A percentile compares a stretch with the other conserved stretches of the same genome.
These are phyloP conservation scores for Neocloeon triangulifer DNA, from an alignment of 1,140 invertebrate genomes.

Conservation along the genomic window DNA sequence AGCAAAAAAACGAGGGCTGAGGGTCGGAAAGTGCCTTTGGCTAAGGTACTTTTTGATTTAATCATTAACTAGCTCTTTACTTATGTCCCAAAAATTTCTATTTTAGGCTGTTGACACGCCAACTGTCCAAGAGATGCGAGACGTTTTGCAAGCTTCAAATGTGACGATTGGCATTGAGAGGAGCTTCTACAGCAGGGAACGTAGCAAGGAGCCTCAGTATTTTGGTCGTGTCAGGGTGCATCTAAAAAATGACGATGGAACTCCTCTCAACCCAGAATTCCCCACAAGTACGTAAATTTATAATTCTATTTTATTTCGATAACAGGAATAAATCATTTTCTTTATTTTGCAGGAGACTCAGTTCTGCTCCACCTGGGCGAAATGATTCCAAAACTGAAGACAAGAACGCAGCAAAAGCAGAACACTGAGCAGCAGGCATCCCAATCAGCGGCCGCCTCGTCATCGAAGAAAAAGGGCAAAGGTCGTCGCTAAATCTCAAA, in stretches of 20 bases:
- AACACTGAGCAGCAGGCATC: slow-evolving; percentile 12
- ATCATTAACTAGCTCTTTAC: background rate
- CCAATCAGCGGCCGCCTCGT: background rate
- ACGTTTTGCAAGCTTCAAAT: slow-evolving; percentile 73
- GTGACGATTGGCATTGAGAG: slow-evolving; percentile 78
- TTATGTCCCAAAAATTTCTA: slow-evolving; percentile 8
- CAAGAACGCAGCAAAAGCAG: slow-evolving; percentile 30
- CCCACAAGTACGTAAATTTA: slow-evolving; percentile 25
- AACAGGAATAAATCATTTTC: background rate
- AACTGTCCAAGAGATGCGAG: slow-evolving; percentile 76
- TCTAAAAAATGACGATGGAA: slow-evolving; percentile 78
- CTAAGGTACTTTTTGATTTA: slow-evolving; percentile 23
- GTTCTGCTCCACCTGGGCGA: slow-evolving; percentile 53
- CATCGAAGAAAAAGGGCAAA: background rate
- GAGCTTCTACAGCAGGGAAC: slow-evolving; percentile 79
- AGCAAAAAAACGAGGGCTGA: slow-evolving; percentile 74
- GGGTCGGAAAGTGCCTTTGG: slow-evolving; percentile 63
- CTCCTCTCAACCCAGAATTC: slow-evolving; percentile 46
- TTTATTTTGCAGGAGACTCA: slow-evolving; percentile 35
- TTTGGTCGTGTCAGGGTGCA: slow-evolving; percentile 79
- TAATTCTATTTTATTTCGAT: slow-evolving; percentile 1
- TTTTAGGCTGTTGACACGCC: slow-evolving; percentile 86
- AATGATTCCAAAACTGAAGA: slow-evolving; percentile 84
- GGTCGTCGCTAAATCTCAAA: background rate
- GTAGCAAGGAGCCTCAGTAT: slow-evolving; percentile 61